Conservation (phyloP, 2,797 vertebrate species). For the Falco berigora region DNA sequence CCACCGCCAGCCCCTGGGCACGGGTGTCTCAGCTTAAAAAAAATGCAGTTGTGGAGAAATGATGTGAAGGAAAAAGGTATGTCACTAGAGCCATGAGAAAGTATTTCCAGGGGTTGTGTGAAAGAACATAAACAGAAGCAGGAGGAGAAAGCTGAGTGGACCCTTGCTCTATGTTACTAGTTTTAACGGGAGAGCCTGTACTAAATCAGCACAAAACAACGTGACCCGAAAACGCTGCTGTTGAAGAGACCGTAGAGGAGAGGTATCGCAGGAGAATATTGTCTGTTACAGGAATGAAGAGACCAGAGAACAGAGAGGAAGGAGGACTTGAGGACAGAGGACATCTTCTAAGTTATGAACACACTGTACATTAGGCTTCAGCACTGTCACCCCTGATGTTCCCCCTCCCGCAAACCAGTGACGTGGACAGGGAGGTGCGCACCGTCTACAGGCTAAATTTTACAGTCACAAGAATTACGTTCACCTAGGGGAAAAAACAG, state of each 20-base stretch:
- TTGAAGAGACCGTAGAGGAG: not conserved
- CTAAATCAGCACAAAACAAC: not conserved
- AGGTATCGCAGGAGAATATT: not conserved
- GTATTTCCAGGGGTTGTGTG: not conserved
- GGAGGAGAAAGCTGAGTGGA: not conserved
- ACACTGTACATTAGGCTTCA: not conserved
- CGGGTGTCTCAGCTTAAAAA: rapidly evolving
- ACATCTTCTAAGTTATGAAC: not conserved
- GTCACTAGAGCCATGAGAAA: not conserved
- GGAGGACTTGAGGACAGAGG: not conserved
- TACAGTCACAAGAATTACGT: not conserved
- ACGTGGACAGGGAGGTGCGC: not conserved
- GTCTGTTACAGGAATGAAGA: not conserved
- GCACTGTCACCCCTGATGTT: rapidly evolving
- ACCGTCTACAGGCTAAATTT: rapidly evolving
- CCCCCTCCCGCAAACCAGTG: not conserved
- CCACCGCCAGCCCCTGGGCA: too few species aligned
- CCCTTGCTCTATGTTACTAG: not conserved
- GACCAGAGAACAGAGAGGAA: not conserved
- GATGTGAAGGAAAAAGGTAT: not conserved
- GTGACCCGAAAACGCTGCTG: not conserved
- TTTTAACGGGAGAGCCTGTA: not conserved
- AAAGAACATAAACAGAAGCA: not conserved
- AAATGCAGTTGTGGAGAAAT: rapidly evolving
- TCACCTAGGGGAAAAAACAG: not conserved